A percentile compares a stretch with the other conserved stretches of the same genome.
Conservation (phyloP, 2,888 invertebrate genomes). For the Zygaena filipendulae region DNA sequence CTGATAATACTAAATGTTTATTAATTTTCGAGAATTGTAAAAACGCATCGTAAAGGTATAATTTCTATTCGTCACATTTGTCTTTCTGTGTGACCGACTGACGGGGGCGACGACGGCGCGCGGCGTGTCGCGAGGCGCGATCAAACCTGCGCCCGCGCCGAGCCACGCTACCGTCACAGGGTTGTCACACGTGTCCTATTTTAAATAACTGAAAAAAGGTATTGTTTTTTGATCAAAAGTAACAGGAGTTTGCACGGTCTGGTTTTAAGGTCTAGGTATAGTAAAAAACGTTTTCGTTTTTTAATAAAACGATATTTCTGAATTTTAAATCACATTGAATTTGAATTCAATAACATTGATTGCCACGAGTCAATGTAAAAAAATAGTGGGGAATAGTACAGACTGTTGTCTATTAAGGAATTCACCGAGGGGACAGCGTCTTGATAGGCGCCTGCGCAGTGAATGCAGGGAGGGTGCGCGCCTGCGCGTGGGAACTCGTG, state of each 20-base stretch:
- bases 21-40: too few relatives aligned
- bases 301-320: slow-evolving; percentile 32
- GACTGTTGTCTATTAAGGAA: too few relatives aligned
- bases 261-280: too few relatives aligned
- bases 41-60: too few relatives aligned
- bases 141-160: slow-evolving; percentile 36
- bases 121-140: slow-evolving; percentile 24
- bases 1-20: too few relatives aligned
- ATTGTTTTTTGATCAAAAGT: too few relatives aligned
- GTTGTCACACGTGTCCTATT: slow-evolving; percentile 26
- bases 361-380: too few relatives aligned
- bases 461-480: slow-evolving; percentile 36
- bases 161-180: slow-evolving; percentile 26
- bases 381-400: too few relatives aligned
- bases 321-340: too few relatives aligned
- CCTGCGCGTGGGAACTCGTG: slow-evolving; percentile 60
- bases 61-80: slow-evolving; percentile 40
- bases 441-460: slow-evolving; percentile 28
- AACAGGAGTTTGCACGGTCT: not conserved
- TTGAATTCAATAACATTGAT: too few relatives aligned
- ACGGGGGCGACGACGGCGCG: slow-evolving; percentile 50
- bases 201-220: too few relatives aligned
- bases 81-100: slow-evolving; percentile 35
- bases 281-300: too few relatives aligned
- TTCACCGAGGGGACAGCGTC: slow-evolving; percentile 29